These are phyloP conservation scores for Rosalia funebris DNA, from an alignment of 2,888 invertebrate genomes.

Conservation along the genomic window DNA sequence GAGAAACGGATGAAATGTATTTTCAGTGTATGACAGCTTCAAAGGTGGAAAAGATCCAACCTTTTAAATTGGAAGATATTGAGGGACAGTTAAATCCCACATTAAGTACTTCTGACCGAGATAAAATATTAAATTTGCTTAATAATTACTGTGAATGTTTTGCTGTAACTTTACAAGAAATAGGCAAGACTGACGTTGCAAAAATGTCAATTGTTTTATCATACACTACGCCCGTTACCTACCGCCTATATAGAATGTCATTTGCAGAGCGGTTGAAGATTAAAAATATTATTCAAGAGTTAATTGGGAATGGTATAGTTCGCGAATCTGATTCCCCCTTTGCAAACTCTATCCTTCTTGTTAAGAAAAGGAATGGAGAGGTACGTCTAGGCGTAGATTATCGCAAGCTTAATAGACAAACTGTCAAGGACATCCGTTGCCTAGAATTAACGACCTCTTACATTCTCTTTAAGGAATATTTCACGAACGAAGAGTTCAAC, in stretches of 20 bases:
- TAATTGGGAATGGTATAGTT: constrained; percentile 31
- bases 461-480: constrained; percentile 48
- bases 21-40: background rate
- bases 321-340: constrained; percentile 36
- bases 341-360: constrained; percentile 35
- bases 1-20: background rate
- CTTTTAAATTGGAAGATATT: too few species aligned
- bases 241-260: constrained; percentile 37
- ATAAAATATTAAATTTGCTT: background rate
- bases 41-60: too few species aligned
- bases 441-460: constrained; percentile 53
- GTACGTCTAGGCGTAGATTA: constrained; percentile 50
- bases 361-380: constrained; percentile 43
- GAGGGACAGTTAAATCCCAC: too few species aligned
- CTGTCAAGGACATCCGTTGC: constrained; percentile 54
- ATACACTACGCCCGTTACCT: constrained; percentile 35
- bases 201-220: background rate
- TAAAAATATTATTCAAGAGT: constrained; percentile 32
- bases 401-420: constrained; percentile 51
- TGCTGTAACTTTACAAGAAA: background rate
- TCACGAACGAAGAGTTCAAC: too few species aligned
- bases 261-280: constrained; percentile 33
- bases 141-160: background rate
- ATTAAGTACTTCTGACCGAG: too few species aligned
- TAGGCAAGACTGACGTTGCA: background rate